Evolutionary conservation across 2,113 vertebrate genomes (phyloP), one percentile per base, ranked within the genome.

Genomic region (Poecilia latipinna): DNA sequence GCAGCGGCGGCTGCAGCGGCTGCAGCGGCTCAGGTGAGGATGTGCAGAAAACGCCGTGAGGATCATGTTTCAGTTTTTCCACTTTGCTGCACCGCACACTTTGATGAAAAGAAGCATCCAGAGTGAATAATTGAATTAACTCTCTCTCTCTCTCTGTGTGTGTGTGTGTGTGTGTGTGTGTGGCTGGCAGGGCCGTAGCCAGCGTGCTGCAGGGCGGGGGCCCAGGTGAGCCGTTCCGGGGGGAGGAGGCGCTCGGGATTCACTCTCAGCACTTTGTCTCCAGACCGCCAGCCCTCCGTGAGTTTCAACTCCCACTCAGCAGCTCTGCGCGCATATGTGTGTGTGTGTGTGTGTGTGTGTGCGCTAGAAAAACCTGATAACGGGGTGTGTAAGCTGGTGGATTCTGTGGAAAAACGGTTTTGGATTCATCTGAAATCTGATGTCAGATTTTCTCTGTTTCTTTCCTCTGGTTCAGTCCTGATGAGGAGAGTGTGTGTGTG

Each of bases 201-300:
- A 97, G 95, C 51, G 97, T 98, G 86, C 96, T 99, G 96, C 97
- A 98, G 92, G 96, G 96, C 76, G 96, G 96, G 78, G 96, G 96
- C 91, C 96, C 96, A 85, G 94, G 95, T 73, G 97, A 98, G 89
- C 97, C 96, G 63, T 96, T 95, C 92, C 96, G 96, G 65, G 96
- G 96, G 88, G 97, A 98, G 90, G 96, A 97, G 87, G 96, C 96
- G 90, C 96, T 98, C 0, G 97, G 97, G 54, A 97, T 97, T 90
- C 96, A 98, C 0, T 96, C 90, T 0, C 97, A 98, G 79, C 97
- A 97, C 85, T 99, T 95, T 72, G 97, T 97, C 37, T 93, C 96
- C 0, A 94, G 96, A 79, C 92, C 96, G 75, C 96, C 96, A 75
- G 98, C 97, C 87, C 91, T 98, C 66, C 97, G 97, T 99, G 93